Base-by-base conservation (phyloP, 2,888 invertebrate species). In the Hoplodrina blanda region DNA sequence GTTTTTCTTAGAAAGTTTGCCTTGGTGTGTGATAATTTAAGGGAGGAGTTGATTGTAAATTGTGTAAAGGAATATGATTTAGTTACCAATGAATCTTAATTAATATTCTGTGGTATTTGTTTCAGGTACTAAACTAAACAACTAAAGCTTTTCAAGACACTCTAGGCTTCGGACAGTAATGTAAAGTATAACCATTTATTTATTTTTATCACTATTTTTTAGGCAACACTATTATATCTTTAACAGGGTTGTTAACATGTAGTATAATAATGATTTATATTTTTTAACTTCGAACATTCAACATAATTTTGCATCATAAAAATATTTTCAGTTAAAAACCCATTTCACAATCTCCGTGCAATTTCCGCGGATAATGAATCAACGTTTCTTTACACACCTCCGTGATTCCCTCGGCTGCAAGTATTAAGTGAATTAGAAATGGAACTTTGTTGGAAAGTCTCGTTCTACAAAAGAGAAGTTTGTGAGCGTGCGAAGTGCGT, bases 401-500 rank as follows among this genome's bases (percentile, higher is more conserved):
- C 55, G 50, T 70, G 69, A 79, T 76, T 79, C 79, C 66, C 41
- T 67, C 69, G 72, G 73, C 41, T 63, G 62, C 6, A 13, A 78
- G 66, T 74, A 80, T 73, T 73, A 69, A 73, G 70, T 74, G 56
- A 79, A 80, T 73, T 78, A 67, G 70, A 76, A 83, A 75, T 69
- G 57, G 55, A 67, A 77, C 56, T 76, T 82, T 70, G 54, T 73
- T 69, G 61, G 54, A 68, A 70, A 73, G 68, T 69, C 55, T 72
- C 57, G n/a, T 67, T 69, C 72, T 66, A 66, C 56, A 69, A 75
- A 75, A 82, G 69, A 69, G 53, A 78, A 71, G 73, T 67, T 56
- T 52, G 68, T 62, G 65, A 69, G 81, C 69, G 62, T 57, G 62
- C 72, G 54, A 69, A 74, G 75, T 78, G 87, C 88, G 87, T 89